Percentiles rank a stretch among this genome's conserved stretches.
phyloP scores from a whole-genome alignment of 2,797 vertebrate species.

The Poeciliopsis paucimaculata region DNA sequence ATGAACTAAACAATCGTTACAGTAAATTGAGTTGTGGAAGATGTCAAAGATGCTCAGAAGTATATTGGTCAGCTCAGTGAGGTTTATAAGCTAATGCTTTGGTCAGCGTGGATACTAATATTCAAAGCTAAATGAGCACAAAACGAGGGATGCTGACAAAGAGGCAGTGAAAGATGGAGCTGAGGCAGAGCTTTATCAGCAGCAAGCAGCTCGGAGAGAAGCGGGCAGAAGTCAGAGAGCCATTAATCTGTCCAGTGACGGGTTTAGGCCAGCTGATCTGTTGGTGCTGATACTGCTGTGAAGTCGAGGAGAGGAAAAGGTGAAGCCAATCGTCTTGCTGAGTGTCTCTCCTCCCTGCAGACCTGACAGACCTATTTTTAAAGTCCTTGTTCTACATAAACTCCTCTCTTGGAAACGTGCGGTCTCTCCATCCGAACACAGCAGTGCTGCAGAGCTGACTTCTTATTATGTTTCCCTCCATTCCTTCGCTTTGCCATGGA shows the following conservation, averaged over 20 bases:
- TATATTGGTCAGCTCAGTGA: background rate
- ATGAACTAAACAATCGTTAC: background rate
- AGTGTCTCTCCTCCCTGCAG: constrained; percentile 37
- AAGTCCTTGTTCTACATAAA: constrained; percentile 37
- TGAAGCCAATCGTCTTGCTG: constrained; percentile 35
- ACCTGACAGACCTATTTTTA: constrained; percentile 47
- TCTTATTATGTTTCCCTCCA: constrained; percentile 27
- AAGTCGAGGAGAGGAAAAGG: constrained; percentile 51
- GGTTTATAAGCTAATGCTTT: background rate
- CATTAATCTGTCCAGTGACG: constrained; percentile 75
- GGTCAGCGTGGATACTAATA: constrained; percentile 4
- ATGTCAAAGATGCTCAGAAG: background rate
- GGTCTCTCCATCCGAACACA: constrained; percentile 24
- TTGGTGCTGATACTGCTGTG: constrained; percentile 56
- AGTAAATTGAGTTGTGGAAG: background rate
- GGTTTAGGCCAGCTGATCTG: constrained; percentile 75
- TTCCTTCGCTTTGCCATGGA: constrained; percentile 12
- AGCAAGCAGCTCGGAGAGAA: constrained; percentile 49
- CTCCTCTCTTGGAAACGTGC: constrained; percentile 27
- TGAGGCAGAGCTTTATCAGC: constrained; percentile 64
- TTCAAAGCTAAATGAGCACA: constrained; percentile 17
- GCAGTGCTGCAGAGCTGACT: constrained; percentile 20
- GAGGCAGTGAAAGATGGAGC: constrained; percentile 23
- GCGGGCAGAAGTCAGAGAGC: constrained; percentile 38
- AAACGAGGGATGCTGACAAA: constrained; percentile 24